Base-by-base conservation (phyloP, 2,113 vertebrate genomes). In the Oreotrochilus melanogaster region DNA sequence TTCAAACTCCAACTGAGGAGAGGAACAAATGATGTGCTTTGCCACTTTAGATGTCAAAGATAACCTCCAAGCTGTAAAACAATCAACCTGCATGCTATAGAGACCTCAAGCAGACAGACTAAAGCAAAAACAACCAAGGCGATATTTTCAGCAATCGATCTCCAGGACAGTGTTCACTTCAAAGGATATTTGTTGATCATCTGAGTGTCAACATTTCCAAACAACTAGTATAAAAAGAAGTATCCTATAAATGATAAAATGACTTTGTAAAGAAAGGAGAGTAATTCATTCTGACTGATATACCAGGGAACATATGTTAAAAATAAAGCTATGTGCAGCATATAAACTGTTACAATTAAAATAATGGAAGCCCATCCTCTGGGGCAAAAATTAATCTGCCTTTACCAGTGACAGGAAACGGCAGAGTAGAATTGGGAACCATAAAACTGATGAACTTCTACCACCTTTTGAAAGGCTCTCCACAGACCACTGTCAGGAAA, bases 291-390 rank as follows among this genome's bases (percentile, higher is more conserved):
- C 80, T 0, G 4, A 95, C 75, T 93, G 92, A 92, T 96, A 92
- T 95, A 95, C 95, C 85, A 92, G 71, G 82, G 88, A 97, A 97
- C 96, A 98, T 67, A 96, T 96, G 96, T 97, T 97, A 97, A 97
- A 98, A 97, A 96, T 96, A 96, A 98, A 97, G 96, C 69, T 76
- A 73, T 43, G 8, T 57, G 53, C 48, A 67, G 56, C 64, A 35
- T 54, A 65, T 43, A 60, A 94, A 73, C 42, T 39, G 22, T 58
- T 96, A 83, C 47, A 88, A 92, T 80, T 95, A 88, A 92, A 90
- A 79, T 88, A 83, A 70, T 47, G 67, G 33, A 88, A 88, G 56
- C 60, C 33, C 82, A 89, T 37, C 37, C 83, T 81, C 42, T 56
- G 30, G 64, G 18, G 69, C 72, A 88, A 90, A 93, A 95, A 78